Evolutionary conservation across 2,113 vertebrate species (phyloP).

Genomic region (Asarcornis scutulata): DNA sequence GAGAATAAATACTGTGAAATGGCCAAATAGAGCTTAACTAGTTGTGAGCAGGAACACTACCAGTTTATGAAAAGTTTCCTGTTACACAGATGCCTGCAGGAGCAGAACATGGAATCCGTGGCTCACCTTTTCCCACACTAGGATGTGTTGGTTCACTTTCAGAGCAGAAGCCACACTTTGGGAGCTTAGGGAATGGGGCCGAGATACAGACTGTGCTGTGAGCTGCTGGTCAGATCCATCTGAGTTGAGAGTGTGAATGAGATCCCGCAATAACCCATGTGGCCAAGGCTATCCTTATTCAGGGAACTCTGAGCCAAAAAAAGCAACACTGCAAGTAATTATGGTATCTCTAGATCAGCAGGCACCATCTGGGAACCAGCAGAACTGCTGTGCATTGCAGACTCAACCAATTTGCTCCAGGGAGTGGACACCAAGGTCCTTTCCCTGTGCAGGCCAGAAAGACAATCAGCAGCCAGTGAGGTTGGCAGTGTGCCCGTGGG

Average conservation of each 20-base stretch:
- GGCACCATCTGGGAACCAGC: not conserved
- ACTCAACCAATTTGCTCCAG: not conserved
- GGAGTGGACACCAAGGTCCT: not conserved
- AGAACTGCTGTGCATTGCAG: not conserved
- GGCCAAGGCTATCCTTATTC: not conserved
- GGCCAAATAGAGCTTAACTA: not conserved
- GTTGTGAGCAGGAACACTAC: not conserved
- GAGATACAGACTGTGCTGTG: not conserved
- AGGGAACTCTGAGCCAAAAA: not conserved
- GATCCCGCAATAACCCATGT: not conserved
- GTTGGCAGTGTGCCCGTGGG: fast-evolving
- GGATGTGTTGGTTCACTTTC: not conserved
- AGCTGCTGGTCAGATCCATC: not conserved
- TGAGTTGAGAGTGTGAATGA: not conserved
- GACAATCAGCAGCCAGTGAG: not conserved
- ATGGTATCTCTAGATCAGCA: not conserved
- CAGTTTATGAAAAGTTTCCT: fast-evolving
- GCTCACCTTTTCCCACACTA: not conserved
- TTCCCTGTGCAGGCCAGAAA: not conserved
- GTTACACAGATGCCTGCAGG: not conserved
- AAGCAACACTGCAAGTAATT: not conserved
- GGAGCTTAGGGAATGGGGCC: not conserved
- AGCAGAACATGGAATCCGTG: not conserved
- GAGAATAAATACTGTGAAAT: not conserved
- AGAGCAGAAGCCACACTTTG: not conserved